Percentiles rank a stretch among this genome's conserved stretches.
Evolutionary conservation across 2,113 vertebrate genomes (phyloP).

Genomic region (Ranitomeya variabilis): DNA sequence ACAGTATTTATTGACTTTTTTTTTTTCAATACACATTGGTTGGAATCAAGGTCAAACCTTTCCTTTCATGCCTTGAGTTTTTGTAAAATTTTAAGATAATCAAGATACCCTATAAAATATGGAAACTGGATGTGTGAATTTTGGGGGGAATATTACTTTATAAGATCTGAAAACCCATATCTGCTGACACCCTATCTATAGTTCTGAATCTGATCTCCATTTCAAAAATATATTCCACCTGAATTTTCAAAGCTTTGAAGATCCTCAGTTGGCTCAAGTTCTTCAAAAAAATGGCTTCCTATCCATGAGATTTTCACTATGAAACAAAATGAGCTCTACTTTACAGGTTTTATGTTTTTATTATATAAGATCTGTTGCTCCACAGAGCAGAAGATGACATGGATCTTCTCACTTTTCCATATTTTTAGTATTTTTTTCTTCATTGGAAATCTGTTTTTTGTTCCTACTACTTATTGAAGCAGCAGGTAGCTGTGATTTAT

Average conservation of each 20-base stretch:
- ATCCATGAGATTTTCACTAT: not conserved
- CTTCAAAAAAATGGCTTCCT: not conserved
- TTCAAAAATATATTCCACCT: not conserved
- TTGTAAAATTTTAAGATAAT: too few relatives aligned
- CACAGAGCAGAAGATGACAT: not conserved
- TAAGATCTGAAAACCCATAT: not conserved
- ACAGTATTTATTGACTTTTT: too few relatives aligned
- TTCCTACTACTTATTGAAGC: not conserved
- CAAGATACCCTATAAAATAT: too few relatives aligned
- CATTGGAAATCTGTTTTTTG: not conserved
- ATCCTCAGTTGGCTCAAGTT: not conserved
- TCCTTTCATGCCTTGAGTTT: too few relatives aligned
- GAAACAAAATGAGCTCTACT: not conserved
- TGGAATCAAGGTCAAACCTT: too few relatives aligned
- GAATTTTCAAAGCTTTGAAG: not conserved
- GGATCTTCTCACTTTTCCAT: not conserved
- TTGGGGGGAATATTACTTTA: not conserved
- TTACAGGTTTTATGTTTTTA: not conserved
- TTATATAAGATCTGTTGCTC: not conserved
- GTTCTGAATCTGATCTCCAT: not conserved
- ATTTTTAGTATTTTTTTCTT: slow-evolving; percentile 5
- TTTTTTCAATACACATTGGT: too few relatives aligned
- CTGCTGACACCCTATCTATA: not conserved
- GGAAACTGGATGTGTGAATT: too few relatives aligned
- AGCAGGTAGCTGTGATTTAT: slow-evolving; percentile 27